Evolutionary conservation across 1,140 invertebrate species (phyloP), one percentile per base, ranked within the genome.

Genomic region (Sesamia nonagrioides): DNA sequence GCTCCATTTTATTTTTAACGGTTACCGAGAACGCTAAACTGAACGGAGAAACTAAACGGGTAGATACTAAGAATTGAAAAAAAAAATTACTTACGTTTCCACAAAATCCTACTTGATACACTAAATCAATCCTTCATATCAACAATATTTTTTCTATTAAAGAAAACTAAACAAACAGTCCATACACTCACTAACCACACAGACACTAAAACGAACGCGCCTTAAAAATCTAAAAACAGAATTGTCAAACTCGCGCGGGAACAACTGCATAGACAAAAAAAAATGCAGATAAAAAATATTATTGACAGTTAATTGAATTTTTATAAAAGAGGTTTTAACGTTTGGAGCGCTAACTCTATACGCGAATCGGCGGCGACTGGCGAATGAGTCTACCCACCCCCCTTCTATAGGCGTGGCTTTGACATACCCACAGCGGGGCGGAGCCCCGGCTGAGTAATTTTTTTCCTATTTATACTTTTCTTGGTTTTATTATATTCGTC

Each of bases 301-400:
- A 76, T 73, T 77, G 81, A 77, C 81, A 78, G 69, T 58, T 80
- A 73, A 82, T 60, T 77, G 73, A 72, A 66, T 50, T 76, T 76
- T 66, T 35, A 52, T 15, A 76, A 66, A 52, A 76, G 60, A 66
- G 61, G 58, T 76, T 76, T 63, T 76, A 76, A 76, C 72, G 37
- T 74, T 56, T 60, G 21, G 58, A 50, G 13, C 73, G 73, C 48
- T 52, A 50, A 42, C 74, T 52, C 74, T 66, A 52, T 89, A 81
- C 87, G 89, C 82, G 86, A 86, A 84, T 82, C 88, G 89, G 58
- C 33, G 73, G 60, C 48, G 83, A 93, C 91, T 93, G 91, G 91
- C 91, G 82, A 91, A 88, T 90, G 86, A 81, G 61, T 54, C 63
- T 33, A 71, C 21, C 21, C 58, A 27, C 69, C 86, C 86, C 86